Base-by-base conservation (phyloP, 2,888 invertebrate species). In the Caenorhabditis zanzibari region DNA sequence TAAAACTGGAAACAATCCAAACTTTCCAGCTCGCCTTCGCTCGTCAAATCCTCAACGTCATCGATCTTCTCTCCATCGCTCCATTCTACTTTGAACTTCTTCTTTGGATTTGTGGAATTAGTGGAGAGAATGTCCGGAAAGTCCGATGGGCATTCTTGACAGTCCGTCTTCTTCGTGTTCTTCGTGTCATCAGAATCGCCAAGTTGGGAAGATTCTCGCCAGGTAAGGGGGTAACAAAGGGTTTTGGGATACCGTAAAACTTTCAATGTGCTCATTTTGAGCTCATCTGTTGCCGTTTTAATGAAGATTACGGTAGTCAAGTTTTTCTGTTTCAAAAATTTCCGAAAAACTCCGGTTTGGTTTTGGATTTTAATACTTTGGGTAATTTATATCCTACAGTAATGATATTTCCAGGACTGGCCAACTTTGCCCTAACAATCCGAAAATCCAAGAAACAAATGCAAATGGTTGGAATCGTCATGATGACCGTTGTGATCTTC, bases 141-240 rank as follows among this genome's bases (percentile, higher is more conserved):
- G 90, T 91, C 14, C 86, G 91, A 6, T 92, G 92, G 92, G 92
- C 92, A 16, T 91, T 92, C 85, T 84, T 92, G 47, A 92, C 92
- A 0, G 90, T 92, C 26, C 90, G 92, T 61, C 83, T 92, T 54
- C 88, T 92, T 54, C 88, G 92, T 38, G 92, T 92, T 6, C 86
- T 92, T 38, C 85, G 92, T 47, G 92, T 92, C 71, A 91, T 92
- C 47, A 86, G 92, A 56, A 92, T 92, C 44, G 92, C 90, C 52
- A 92, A 92, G 73, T 76, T 92, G 44, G 92, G 91, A 28, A 80
- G 92, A 61, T 92, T 92, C 86, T 89, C 89, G 28, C 91, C 91
- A 12, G 92, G 91, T 90, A 52, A 61, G 54, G 14, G 4, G 32
- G 7, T 7, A 2, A n/a, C 22, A 12, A 28, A 5, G 35, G n/a